phyloP scores from a whole-genome alignment of 2,797 vertebrate species.

The Myoxocephalus aenaeus region DNA sequence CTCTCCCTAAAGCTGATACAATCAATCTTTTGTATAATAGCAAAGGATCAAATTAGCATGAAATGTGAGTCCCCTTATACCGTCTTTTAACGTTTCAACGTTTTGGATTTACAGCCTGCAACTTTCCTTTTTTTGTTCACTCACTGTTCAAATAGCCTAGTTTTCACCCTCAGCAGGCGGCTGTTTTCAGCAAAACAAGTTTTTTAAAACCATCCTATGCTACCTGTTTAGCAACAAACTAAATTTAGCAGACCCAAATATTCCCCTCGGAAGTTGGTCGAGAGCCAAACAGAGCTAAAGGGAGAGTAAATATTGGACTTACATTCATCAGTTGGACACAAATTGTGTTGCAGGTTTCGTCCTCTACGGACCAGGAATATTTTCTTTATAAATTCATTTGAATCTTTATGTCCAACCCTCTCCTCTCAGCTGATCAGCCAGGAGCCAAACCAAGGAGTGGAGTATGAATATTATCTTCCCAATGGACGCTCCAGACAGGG shows the following conservation, averaged over 20 bases:
- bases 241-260: not conserved
- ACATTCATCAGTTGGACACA: not conserved
- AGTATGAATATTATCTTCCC: conserved; percentile 92
- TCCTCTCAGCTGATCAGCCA: conserved; percentile 91
- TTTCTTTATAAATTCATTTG: not conserved
- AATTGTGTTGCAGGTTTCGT: not conserved
- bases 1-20: not conserved
- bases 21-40: not conserved
- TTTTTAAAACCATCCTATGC: not conserved
- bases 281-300: not conserved
- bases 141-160: too few species aligned
- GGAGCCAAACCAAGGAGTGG: conserved; percentile 90
- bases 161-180: too few species aligned
- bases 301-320: not conserved
- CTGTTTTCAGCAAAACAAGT: not conserved
- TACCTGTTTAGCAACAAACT: not conserved
- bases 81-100: not conserved
- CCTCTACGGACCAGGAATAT: not conserved
- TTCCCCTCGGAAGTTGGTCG: not conserved
- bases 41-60: not conserved
- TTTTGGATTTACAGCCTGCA: not conserved
- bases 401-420: not conserved
- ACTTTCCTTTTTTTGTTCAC: too few species aligned
- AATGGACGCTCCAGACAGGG: conserved; percentile 72
- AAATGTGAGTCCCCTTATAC: not conserved